Base-by-base conservation (phyloP, 2,888 invertebrate species). In the Diarsia rubi region DNA sequence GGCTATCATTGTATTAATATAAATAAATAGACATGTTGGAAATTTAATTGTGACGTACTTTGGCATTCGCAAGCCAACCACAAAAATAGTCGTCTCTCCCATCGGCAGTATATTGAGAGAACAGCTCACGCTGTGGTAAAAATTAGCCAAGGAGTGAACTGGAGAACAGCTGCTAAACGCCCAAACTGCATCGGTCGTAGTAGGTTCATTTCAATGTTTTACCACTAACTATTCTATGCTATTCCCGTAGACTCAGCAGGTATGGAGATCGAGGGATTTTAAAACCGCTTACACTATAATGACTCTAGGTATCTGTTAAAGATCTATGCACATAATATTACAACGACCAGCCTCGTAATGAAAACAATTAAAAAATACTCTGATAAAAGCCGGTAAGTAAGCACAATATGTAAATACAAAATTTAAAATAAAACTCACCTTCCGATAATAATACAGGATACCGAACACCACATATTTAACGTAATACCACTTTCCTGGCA, bases 401-500 rank as follows among this genome's bases (percentile, higher is more conserved):
- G 27, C 9, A 65, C 2, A 14, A 37, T 19, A 6, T 49, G 6
- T 27, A n/a, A 69, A 57, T 24, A 59, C 19, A 31, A 31, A 31
- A 19, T 19, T 54, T 14, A 6, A 4, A 4, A 21, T 47, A 12
- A 31, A 49, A 87, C 96, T 95, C 82, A 97, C 96, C 95, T 97
- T 97, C 89, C 97, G 94, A 77, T 96, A 92, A 86, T 95, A 95
- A 83, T 97, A 95, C 8, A 98, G 75, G 19, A 94, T 83, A 8
- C 96, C 94, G 84, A 98, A 97, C 21, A 96, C 54, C 0, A 91
- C 91, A 92, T 97, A 97, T 92, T 98, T 98, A 47, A 97, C 69
- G 79, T 96, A 96, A 90, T 97, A 98, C 97, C 97, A 98, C 92
- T 97, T 97, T 42, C 97, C 97, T 0, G 97, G 97, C 77, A 97